These are phyloP conservation scores for Dione vanillae DNA, from an alignment of 2,888 invertebrate species.

Conservation along the genomic window DNA sequence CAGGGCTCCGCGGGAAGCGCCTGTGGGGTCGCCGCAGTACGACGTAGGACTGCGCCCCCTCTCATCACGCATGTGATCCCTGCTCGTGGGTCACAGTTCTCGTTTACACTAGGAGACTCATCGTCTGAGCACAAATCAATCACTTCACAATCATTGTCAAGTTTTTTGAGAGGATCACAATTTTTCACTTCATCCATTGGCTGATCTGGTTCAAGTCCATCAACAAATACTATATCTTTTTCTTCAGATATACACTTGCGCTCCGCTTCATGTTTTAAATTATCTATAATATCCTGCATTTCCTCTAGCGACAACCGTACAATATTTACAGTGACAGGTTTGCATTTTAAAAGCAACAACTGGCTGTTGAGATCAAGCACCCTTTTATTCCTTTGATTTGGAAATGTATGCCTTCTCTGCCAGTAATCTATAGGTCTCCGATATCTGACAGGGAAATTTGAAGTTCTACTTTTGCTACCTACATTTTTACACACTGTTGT, in stretches of 20 bases:
- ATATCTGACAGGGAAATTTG: slow-evolving; percentile 73
- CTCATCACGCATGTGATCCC: slow-evolving; percentile 74
- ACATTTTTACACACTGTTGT: slow-evolving; percentile 63
- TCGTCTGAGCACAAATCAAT: slow-evolving; percentile 89
- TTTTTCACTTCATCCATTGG: slow-evolving; percentile 59
- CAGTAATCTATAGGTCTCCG: slow-evolving; percentile 78
- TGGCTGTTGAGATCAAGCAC: slow-evolving; percentile 76
- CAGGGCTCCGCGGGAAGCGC: slow-evolving; percentile 73
- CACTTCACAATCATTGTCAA: slow-evolving; percentile 79
- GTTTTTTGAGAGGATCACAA: slow-evolving; percentile 66
- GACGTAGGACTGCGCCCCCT: slow-evolving; percentile 69
- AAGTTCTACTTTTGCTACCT: slow-evolving; percentile 69
- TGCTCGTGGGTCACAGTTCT: slow-evolving; percentile 75
- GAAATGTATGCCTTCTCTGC: slow-evolving; percentile 72
- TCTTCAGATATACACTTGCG: slow-evolving; percentile 56
- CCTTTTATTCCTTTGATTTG: slow-evolving; percentile 72
- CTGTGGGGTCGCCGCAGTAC: slow-evolving; percentile 73
- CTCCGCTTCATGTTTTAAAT: slow-evolving; percentile 62
- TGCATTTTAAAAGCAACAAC: slow-evolving; percentile 79
- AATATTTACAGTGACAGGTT: slow-evolving; percentile 74
- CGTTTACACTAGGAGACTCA: slow-evolving; percentile 76
- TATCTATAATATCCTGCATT: slow-evolving; percentile 73
- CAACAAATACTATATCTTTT: slow-evolving; percentile 78
- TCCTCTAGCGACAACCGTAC: slow-evolving; percentile 71
- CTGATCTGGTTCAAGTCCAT: slow-evolving; percentile 66